Base-by-base conservation (phyloP, 1,140 invertebrate species). In the Drosophila nebulosa region DNA sequence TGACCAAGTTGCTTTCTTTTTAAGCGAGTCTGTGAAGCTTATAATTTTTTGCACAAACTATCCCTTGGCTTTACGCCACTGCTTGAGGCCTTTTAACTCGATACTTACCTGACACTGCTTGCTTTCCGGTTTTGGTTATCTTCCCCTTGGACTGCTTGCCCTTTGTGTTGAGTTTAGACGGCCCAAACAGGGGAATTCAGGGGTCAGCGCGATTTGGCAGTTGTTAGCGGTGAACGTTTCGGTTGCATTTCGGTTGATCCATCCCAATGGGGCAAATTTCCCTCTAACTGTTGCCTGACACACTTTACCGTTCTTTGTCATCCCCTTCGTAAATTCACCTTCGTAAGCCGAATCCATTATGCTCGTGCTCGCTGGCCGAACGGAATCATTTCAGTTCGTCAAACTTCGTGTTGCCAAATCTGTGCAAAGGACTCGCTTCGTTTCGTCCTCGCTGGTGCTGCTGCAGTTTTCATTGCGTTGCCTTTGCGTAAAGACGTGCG, bases 381-480 rank as follows among this genome's bases (percentile, higher is more conserved):
- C 6, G 5, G 18, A 42, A 14, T 18, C 14, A 7, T 39, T 39
- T 14, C 14, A 39, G 36, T 16, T 27, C 5, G 16, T 10, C 26
- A 42, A 64, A 16, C 9, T 51, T 53, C 62, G 71, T 46, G 21
- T 24, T 30, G 24, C 6, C 24, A 72, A 80, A 74, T 86, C 81
- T 65, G 51, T 74, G 66, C 69, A 63, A 53, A 56, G 63, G 69
- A 76, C 67, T 69, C 65, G 55, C 57, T 62, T 67, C 64, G 46
- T 58, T 42, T 60, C 52, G 64, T 57, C 10, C 42, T 36, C 42
- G 35, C 24, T 16, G 30, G 24, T 64, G 53, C 52, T 66, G 53
- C 71, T 84, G 64, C 75, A 86, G 83, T 86, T 86, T 83, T 61
- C 75, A 75, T 78, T 86, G 83, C 78, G 83, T 83, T 88, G 79